Evolutionary conservation across 2,797 vertebrate species (phyloP), one percentile per base, ranked within the genome.

Genomic region (Microctenopoma stevenorrisi): DNA sequence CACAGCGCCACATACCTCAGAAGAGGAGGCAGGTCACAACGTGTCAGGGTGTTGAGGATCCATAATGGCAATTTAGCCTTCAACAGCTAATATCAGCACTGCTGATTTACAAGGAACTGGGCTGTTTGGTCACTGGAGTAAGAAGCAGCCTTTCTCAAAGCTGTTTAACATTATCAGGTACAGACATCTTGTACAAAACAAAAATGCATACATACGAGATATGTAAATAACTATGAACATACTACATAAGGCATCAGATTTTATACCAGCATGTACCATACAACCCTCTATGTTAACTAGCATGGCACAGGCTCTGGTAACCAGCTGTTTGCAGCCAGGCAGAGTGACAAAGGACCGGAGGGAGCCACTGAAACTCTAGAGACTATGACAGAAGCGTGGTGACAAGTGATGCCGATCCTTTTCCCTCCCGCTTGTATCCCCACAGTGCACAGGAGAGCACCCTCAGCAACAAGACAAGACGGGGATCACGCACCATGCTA

Each of bases 21-120:
- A 78, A 86, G 82, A 90, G 79, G 76, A 89, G 89, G 87, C 92
- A 91, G 90, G 92, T 91, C 91, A 88, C 75, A 87, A 83, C 86
- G 81, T 91, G 92, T 88, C 79, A 87, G 89, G 74, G 90, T 91
- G 91, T 90, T 58, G 87, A 89, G 83, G 86, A 91, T 92, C 88
- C 86, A 91, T 89, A 92, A 92, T 85, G 88, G 86, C 87, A 84
- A 83, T 92, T 92, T 90, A 92, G 85, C 90, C 90, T 90, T 93
- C 91, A 93, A 90, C 92, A 92, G 90, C 90, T 91, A 90, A 92
- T 91, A 92, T 89, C 79, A 81, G 83, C 76, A 46, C 71, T 66
- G 85, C 61, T 92, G 90, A 92, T 92, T 93, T 93, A 93, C 88
- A 92, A 86, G 85, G 89, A 91, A 87, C 85, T 54, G 56, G 66